phyloP scores from a whole-genome alignment of 2,797 vertebrate genomes.

The Malacoctenus gilli region DNA sequence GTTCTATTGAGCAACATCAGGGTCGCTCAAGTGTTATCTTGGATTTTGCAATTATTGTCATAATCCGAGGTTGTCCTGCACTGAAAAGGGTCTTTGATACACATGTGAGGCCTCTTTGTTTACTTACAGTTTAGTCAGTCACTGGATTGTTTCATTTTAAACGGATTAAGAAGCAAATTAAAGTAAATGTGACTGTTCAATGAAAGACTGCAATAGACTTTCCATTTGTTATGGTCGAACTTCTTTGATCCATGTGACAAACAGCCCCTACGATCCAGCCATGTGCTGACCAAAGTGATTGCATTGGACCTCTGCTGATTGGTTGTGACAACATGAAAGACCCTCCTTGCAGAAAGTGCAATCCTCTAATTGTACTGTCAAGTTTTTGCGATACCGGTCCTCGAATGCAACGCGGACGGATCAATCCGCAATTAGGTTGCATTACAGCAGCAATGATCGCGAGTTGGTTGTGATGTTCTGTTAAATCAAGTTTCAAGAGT shows the following conservation, averaged over 20 bases:
- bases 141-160: too few relatives aligned
- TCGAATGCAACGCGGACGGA: background rate
- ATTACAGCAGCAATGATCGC: background rate
- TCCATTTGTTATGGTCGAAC: background rate
- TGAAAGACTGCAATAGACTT: too few relatives aligned
- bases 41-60: too few relatives aligned
- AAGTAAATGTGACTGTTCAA: too few relatives aligned
- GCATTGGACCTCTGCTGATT: constrained; percentile 12
- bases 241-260: background rate
- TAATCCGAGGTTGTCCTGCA: too few relatives aligned
- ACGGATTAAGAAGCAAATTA: too few relatives aligned
- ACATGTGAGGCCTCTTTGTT: too few relatives aligned
- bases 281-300: background rate
- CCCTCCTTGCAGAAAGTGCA: background rate
- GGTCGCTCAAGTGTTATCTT: too few relatives aligned
- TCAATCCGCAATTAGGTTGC: constrained; percentile 1
- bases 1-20: too few relatives aligned
- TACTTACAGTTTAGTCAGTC: too few relatives aligned
- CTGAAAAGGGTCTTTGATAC: too few relatives aligned
- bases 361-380: background rate
- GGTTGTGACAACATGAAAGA: background rate
- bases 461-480: background rate
- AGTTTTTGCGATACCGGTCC: background rate
- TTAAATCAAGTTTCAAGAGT: background rate
- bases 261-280: background rate